Evolutionary conservation across 2,113 vertebrate species (phyloP).

Genomic region (Acrocephalus kingi): DNA sequence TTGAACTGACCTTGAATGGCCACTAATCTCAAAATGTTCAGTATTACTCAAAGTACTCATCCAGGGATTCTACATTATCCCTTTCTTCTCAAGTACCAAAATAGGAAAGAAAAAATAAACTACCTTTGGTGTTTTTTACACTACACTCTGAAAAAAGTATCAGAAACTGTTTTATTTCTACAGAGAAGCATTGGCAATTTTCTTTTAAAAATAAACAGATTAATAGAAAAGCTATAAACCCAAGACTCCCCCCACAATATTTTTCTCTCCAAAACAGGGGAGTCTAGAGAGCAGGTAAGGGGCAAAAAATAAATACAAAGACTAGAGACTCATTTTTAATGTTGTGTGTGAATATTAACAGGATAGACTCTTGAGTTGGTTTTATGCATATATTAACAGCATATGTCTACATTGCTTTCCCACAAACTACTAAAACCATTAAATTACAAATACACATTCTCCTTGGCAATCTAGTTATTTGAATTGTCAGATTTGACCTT

Average conservation of each 20-base stretch:
- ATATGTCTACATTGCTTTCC: background rate
- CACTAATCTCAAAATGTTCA: background rate
- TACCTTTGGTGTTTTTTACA: background rate
- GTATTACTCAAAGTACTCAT: background rate
- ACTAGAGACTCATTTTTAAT: background rate
- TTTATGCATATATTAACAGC: background rate
- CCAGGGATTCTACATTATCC: background rate
- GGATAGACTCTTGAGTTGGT: background rate
- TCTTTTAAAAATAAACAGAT: background rate
- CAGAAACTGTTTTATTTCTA: background rate
- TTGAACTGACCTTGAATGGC: background rate
- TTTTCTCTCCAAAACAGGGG: background rate
- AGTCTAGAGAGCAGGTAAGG: background rate
- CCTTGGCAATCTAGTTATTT: background rate
- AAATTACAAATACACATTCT: background rate
- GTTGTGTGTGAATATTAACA: background rate
- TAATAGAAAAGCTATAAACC: background rate
- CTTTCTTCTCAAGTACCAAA: background rate
- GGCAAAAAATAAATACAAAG: background rate
- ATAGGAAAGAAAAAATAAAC: background rate
- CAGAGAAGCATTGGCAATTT: background rate
- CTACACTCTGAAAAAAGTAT: background rate
- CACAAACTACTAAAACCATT: background rate
- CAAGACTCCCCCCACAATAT: rapidly evolving
- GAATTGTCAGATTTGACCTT: background rate